phyloP scores from a whole-genome alignment of 2,888 invertebrate species.

The Acanthococcus lagerstroemiae region DNA sequence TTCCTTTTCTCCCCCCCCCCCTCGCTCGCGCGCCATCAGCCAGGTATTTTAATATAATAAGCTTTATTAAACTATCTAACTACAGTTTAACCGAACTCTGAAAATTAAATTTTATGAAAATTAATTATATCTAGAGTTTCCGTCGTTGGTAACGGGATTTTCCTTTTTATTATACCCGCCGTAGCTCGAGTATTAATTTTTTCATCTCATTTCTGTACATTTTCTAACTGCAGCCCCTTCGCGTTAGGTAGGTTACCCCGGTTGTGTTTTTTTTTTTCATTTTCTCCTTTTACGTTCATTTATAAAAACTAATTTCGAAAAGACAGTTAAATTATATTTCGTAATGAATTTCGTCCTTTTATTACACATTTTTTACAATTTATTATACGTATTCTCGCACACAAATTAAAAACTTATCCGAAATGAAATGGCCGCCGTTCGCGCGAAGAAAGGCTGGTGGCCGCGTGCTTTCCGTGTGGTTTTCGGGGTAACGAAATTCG shows the following conservation, averaged over 20 bases:
- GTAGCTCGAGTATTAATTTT: constrained; percentile 25
- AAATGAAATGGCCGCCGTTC: constrained; percentile 6
- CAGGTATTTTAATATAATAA: constrained; percentile 26
- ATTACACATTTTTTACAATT: constrained; percentile 25
- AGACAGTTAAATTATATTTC: constrained; percentile 28
- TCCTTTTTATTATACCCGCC: constrained; percentile 22
- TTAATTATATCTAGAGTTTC: constrained; percentile 10
- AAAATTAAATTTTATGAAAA: neutral
- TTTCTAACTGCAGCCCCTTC: neutral
- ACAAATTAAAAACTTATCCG: constrained; percentile 25
- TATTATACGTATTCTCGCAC: constrained; percentile 17
- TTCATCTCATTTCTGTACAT: constrained; percentile 24
- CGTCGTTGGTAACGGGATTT: constrained; percentile 23
- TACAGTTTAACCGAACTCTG: constrained; percentile 23
- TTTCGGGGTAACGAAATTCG: too few species aligned
- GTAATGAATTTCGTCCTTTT: constrained; percentile 26
- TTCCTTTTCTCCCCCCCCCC: constrained; percentile 10
- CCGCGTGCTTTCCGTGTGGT: too few species aligned
- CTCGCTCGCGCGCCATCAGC: neutral
- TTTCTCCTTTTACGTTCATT: constrained; percentile 22
- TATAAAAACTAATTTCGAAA: constrained; percentile 29
- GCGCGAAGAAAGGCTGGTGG: neutral
- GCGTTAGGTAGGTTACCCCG: too few species aligned
- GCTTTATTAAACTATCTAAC: constrained; percentile 27
- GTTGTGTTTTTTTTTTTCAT: constrained; percentile 26